A percentile compares a stretch with the other conserved stretches of the same genome.
Evolutionary conservation across 2,888 invertebrate species (phyloP).

Genomic region (Epistrophella euchroma): DNA sequence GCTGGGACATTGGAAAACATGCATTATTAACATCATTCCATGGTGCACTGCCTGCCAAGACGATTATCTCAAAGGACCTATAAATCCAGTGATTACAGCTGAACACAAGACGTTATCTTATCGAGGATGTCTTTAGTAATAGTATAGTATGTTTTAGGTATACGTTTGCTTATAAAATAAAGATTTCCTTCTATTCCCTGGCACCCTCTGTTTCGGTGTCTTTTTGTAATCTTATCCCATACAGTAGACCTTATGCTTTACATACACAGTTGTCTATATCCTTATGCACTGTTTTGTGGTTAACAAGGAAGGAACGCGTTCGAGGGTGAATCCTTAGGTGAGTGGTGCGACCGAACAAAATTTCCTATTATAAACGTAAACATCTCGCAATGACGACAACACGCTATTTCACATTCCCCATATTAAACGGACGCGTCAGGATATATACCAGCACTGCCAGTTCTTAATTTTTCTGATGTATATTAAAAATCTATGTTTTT

Average conservation of each 20-base stretch:
- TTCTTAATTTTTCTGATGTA: background rate
- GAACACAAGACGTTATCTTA: conserved; percentile 75
- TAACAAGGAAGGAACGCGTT: conserved; percentile 67
- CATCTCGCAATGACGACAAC: conserved; percentile 75
- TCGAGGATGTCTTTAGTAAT: conserved; percentile 59
- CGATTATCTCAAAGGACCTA: conserved; percentile 76
- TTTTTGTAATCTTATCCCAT: conserved; percentile 60
- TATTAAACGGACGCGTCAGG: conserved; percentile 55
- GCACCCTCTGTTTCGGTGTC: conserved; percentile 32
- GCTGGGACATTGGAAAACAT: conserved; percentile 73
- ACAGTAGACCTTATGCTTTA: conserved; percentile 60
- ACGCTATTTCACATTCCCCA: conserved; percentile 72
- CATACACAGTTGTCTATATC: conserved; percentile 38
- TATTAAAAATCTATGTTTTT: too few species aligned
- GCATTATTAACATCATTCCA: conserved; percentile 75
- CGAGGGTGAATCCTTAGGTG: conserved; percentile 68
- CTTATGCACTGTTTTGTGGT: conserved; percentile 64
- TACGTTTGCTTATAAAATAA: conserved; percentile 48
- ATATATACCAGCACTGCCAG: background rate
- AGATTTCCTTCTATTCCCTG: conserved; percentile 5
- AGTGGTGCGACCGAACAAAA: conserved; percentile 63
- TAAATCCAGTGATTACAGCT: conserved; percentile 77
- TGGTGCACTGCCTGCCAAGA: conserved; percentile 66
- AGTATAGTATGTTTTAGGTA: background rate
- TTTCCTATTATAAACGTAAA: conserved; percentile 76